Conservation (phyloP, 2,113 vertebrate genomes). For the Crypturellus undulatus region DNA sequence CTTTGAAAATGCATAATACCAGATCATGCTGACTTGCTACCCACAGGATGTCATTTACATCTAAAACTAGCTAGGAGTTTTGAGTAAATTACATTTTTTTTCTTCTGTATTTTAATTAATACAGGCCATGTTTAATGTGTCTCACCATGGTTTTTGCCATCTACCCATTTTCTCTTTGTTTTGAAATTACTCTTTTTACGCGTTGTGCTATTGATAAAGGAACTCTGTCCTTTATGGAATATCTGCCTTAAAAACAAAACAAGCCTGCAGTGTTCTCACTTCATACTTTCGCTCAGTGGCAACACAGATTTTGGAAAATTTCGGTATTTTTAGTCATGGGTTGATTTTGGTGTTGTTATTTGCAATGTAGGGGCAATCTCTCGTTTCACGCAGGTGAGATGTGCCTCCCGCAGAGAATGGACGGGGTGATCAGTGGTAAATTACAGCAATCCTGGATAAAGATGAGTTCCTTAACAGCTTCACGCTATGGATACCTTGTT, state of each 20-base stretch:
- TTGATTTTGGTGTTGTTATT: neutral
- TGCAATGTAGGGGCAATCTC: neutral
- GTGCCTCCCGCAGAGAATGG: neutral
- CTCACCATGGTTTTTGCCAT: neutral
- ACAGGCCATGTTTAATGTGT: neutral
- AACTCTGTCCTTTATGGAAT: neutral
- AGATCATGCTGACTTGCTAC: neutral
- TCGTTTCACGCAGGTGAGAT: neutral
- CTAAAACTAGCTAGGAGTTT: neutral
- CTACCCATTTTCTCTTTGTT: neutral
- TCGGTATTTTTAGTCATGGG: neutral
- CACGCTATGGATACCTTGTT: neutral
- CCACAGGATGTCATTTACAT: neutral
- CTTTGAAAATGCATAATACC: neutral
- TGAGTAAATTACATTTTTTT: neutral
- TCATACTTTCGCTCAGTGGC: neutral
- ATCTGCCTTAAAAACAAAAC: neutral
- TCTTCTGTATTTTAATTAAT: constrained; percentile 13
- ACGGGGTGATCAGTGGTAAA: neutral
- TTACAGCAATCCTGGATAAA: neutral
- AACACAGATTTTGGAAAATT: neutral
- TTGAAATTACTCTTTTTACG: neutral
- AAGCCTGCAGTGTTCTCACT: neutral
- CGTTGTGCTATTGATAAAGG: neutral
- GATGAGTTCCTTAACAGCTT: neutral